Evolutionary conservation across 2,888 invertebrate species (phyloP), one percentile per base, ranked within the genome.

Genomic region (Drosophila prolongata): DNA sequence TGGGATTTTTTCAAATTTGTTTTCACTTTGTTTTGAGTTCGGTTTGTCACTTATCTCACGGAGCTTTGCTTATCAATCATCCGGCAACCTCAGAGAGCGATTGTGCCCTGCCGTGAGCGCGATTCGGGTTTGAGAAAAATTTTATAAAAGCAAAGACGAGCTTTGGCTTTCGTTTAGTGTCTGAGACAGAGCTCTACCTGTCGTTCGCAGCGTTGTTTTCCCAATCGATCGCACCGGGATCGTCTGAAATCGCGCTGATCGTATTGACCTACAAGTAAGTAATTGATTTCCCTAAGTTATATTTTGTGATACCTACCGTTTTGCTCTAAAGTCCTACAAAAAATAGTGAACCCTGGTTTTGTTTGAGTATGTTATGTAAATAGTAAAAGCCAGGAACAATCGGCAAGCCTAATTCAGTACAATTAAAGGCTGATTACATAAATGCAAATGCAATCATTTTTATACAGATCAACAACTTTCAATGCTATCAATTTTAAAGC

Each of bases 131-230:
- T 44, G 50, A 70, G 70, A 40, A 52, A 40, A 35, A 38, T 67
- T 67, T 84, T 75, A 86, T 78, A 85, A 87, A 87, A 78, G 40
- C 69, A 30, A 58, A 62, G 68, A 55, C 62, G 56, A 68, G 67
- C 72, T 77, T 52, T 44, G 60, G 55, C 78, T 75, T 74, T 77
- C 67, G 71, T 71, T 79, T 78, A 83, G 83, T 83, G 79, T 79
- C 76, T 79, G 66, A 69, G 74, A 56, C 73, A 55, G 65, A 38
- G 14, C 47, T 30, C 30, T 49, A 67, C 49, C 76, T 64, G 65
- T 59, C 34, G 79, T 67, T 75, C 76, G 66, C 59, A 74, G 34
- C 52, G 6, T 53, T 16, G 38, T 19, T 52, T 34, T 30, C 9
- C 44, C 19, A 40, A 34, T 10, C 10, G 9, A 34, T 34, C 27